Percentiles rank a stretch among this genome's conserved stretches.
phyloP scores from a whole-genome alignment of 1,140 invertebrate species.

The roundworm (Caenorhabditis elegans) region WBcel235 BX284603.4:9639001-9639500 shows the following conservation, averaged over 20 bases:
- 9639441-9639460: neutral
- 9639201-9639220: neutral
- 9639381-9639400: slow-evolving; percentile 22
- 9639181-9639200: slow-evolving; percentile 6
- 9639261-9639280: slow-evolving; percentile 23
- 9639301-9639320: slow-evolving; percentile 30
- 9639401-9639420: slow-evolving; percentile 28
- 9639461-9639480: neutral
- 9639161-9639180: neutral
- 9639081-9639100: no score
- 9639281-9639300: neutral
- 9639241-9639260: slow-evolving; percentile 27
- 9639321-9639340: slow-evolving; percentile 25
- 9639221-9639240: slow-evolving; percentile 13
- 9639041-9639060: no score
- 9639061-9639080: no score
- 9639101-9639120: no score
- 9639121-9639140: no score
- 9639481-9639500: neutral
- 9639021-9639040: no score
- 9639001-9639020: no score
- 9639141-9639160: no score
- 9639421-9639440: slow-evolving; percentile 6
- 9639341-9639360: slow-evolving; percentile 33
- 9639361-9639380: slow-evolving; percentile 32